Percentiles rank a stretch among this genome's conserved stretches.
These are phyloP conservation scores for Lochmaea crataegi DNA, from an alignment of 2,888 invertebrate genomes.

Conservation along the genomic window DNA sequence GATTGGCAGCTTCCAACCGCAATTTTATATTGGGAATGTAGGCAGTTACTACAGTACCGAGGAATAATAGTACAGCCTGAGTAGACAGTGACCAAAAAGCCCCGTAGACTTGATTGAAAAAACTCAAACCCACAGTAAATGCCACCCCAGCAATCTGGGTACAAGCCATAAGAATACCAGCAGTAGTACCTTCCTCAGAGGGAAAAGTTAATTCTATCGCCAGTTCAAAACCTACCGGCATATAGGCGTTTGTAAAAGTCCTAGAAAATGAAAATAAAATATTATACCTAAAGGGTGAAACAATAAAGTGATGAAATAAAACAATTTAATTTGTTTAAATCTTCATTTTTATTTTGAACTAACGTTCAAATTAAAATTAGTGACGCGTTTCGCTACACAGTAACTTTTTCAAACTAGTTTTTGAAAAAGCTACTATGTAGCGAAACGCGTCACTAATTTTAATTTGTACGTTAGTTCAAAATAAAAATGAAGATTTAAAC, in stretches of 20 bases:
- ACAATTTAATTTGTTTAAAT: too few relatives aligned
- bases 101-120: slow-evolving; percentile 44
- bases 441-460: too few relatives aligned
- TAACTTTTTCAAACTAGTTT: too few relatives aligned
- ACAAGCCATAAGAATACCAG: slow-evolving; percentile 46
- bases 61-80: slow-evolving; percentile 44
- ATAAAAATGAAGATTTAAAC: too few relatives aligned
- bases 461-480: too few relatives aligned
- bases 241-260: slow-evolving; percentile 48
- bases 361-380: too few relatives aligned
- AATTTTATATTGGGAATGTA: slow-evolving; percentile 49
- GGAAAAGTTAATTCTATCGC: slow-evolving; percentile 52
- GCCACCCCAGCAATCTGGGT: slow-evolving; percentile 46
- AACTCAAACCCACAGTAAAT: slow-evolving; percentile 36
- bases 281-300: too few relatives aligned
- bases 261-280: slow-evolving; percentile 33
- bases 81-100: slow-evolving; percentile 51
- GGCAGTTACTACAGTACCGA: slow-evolving; percentile 49
- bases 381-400: too few relatives aligned
- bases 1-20: slow-evolving; percentile 52
- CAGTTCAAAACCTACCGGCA: slow-evolving; percentile 51
- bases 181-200: slow-evolving; percentile 47
- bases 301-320: too few relatives aligned
- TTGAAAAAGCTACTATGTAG: too few relatives aligned
- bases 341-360: too few relatives aligned